phyloP scores from a whole-genome alignment of 2,888 invertebrate species.

The Anoncus sp. region DNA sequence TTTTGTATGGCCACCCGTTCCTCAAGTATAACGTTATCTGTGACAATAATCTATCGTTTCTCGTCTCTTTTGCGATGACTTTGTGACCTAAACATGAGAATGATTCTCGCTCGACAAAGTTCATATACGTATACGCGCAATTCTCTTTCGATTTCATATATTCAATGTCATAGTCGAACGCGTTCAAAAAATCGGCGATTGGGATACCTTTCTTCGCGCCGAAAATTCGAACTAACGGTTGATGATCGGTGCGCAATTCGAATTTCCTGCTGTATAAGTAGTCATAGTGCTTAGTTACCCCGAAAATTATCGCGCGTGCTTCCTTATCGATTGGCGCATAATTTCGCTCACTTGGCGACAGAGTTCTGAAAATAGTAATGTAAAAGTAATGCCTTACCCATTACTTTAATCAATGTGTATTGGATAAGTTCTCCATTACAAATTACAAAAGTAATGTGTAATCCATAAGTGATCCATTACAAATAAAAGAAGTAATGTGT shows the following conservation, averaged over 20 bases:
- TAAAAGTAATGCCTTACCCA: too few relatives aligned
- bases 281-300: too few relatives aligned
- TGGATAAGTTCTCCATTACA: too few relatives aligned
- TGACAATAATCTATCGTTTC: slow-evolving; percentile 28
- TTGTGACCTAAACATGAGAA: slow-evolving; percentile 19
- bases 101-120: slow-evolving; percentile 13
- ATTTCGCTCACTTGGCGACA: slow-evolving; percentile 69
- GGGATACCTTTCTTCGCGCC: slow-evolving; percentile 48
- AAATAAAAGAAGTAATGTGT: too few relatives aligned
- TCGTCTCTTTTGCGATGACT: slow-evolving; percentile 28
- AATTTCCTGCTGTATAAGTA: slow-evolving; percentile 36
- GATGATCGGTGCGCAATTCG: slow-evolving; percentile 43
- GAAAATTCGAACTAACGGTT: slow-evolving; percentile 44
- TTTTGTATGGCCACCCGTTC: slow-evolving; percentile 57
- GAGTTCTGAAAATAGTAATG: too few relatives aligned
- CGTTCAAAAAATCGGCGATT: slow-evolving; percentile 36
- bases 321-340: slow-evolving; percentile 74
- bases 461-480: too few relatives aligned
- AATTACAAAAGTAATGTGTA: too few relatives aligned
- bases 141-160: slow-evolving; percentile 33
- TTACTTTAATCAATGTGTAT: too few relatives aligned
- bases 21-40: slow-evolving; percentile 14
- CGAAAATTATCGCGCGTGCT: too few relatives aligned
- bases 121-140: slow-evolving; percentile 21
- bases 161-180: slow-evolving; percentile 39